phyloP scores from a whole-genome alignment of 1,140 invertebrate genomes.

The Oryzaephilus surinamensis region DNA sequence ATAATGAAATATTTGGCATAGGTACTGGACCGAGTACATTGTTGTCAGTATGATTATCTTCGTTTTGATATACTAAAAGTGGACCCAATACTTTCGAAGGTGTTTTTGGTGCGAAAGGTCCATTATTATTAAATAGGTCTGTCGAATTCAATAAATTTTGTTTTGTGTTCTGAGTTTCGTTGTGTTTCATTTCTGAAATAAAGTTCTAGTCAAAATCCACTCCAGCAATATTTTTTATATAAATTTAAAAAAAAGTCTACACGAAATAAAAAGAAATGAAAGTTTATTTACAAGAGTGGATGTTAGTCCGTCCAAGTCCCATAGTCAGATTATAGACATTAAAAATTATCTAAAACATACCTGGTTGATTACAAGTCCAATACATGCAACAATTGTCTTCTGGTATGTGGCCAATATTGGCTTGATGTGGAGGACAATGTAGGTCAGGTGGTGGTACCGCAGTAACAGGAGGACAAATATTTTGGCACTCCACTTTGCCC shows the following conservation, averaged over 20 bases:
- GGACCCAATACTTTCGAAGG: constrained; percentile 31
- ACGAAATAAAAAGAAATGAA: neutral
- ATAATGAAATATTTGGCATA: too few species aligned
- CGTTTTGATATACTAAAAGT: constrained; percentile 27
- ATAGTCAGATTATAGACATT: constrained; percentile 2
- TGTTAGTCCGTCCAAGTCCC: constrained; percentile 4
- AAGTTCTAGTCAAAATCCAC: constrained; percentile 16
- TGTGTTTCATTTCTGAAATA: constrained; percentile 17
- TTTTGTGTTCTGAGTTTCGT: constrained; percentile 12
- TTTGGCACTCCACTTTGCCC: constrained; percentile 73
- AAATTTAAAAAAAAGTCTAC: neutral
- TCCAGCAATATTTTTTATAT: constrained; percentile 9
- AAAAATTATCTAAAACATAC: constrained; percentile 11
- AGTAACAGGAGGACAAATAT: constrained; percentile 62
- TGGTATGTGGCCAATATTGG: constrained; percentile 54
- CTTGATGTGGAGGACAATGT: constrained; percentile 54
- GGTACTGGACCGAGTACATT: constrained; percentile 25
- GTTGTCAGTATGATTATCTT: constrained; percentile 5
- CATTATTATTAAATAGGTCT: constrained; percentile 11
- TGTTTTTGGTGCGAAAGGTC: constrained; percentile 14
- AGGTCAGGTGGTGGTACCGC: constrained; percentile 61
- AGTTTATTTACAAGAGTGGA: constrained; percentile 11
- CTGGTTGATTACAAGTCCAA: constrained; percentile 49
- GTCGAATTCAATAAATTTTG: constrained; percentile 9
- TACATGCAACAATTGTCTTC: constrained; percentile 70